Evolutionary conservation across 2,888 invertebrate species (phyloP), one percentile per base, ranked within the genome.

Genomic region (Biston stratarius): DNA sequence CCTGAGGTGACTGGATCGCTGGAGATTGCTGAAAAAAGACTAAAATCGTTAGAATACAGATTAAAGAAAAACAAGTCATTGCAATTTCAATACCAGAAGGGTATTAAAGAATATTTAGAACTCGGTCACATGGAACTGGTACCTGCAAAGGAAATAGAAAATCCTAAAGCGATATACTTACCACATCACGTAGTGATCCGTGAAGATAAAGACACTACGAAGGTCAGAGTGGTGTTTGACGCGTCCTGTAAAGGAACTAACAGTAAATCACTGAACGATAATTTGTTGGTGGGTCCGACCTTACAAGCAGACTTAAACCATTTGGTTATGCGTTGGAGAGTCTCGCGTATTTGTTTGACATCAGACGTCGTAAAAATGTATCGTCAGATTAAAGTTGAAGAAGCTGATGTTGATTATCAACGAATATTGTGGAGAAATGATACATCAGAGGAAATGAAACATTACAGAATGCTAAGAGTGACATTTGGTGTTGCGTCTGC

Each of bases 101-200:
- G 24, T 24, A 44, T 75, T 53, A 5, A 38, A 11, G 34, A 24
- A 45, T 52, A 15, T 38, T 48, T 24, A 6, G 8, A 47, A 10
- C 10, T 47, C 14, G 15, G 15, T 15, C 47, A 47, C 47, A 47
- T 47, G 47, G 47, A 47, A 47, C 47, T 47, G 8, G 15, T 47
- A 47, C 47, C 47, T 1, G 6, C 7, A 15, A 47, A 47, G 0
- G 47, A 47, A 47, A 10, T 47, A 14, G 6, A 47, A 14, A 47
- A 47, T 15, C 15, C 14, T 15, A 47, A 47, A 7, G 47, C 15
- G 3, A 7, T 47, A 47, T 47, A 47, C 15, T 15, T 47, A 47
- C 47, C 47, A 5, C 47, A 47, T 10, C 47, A 47, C 15, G 47
- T 15, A 5, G 47, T 47, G 15, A 10, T 47, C 6, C 47, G 47